Conservation (phyloP, 2,797 vertebrate genomes). For the Chrosomus eos region DNA sequence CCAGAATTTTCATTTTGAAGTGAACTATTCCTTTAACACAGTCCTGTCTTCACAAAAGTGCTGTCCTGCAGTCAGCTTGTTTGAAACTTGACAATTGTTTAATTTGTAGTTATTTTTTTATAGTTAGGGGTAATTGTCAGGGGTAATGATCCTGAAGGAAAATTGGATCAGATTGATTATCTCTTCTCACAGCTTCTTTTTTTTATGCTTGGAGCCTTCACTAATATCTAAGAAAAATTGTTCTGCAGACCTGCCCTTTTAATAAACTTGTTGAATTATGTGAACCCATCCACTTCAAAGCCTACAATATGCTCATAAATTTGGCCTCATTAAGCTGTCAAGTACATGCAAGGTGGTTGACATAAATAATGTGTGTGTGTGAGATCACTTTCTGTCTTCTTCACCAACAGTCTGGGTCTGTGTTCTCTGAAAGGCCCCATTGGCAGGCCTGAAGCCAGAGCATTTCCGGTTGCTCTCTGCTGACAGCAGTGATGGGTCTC, state of each 20-base stretch:
- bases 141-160: neutral
- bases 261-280: constrained; percentile 42
- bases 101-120: neutral
- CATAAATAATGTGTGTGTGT: constrained; percentile 37
- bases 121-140: neutral
- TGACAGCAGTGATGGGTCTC: constrained; percentile 71
- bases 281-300: constrained; percentile 8
- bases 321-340: constrained; percentile 38
- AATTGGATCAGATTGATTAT: neutral
- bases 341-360: constrained; percentile 12
- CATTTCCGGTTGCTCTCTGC: constrained; percentile 72
- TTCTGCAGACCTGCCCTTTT: neutral
- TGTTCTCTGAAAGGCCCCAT: constrained; percentile 70
- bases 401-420: constrained; percentile 63
- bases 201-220: neutral
- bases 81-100: neutral
- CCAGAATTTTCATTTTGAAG: too few relatives aligned
- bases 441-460: constrained; percentile 75
- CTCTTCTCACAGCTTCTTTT: neutral
- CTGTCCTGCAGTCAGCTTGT: neutral
- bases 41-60: neutral
- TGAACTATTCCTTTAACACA: too few relatives aligned
- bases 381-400: constrained; percentile 52
- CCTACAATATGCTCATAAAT: constrained; percentile 15
- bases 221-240: neutral